Base-by-base conservation (phyloP, 1,140 invertebrate genomes). In the Macrobrachium nipponense region DNA sequence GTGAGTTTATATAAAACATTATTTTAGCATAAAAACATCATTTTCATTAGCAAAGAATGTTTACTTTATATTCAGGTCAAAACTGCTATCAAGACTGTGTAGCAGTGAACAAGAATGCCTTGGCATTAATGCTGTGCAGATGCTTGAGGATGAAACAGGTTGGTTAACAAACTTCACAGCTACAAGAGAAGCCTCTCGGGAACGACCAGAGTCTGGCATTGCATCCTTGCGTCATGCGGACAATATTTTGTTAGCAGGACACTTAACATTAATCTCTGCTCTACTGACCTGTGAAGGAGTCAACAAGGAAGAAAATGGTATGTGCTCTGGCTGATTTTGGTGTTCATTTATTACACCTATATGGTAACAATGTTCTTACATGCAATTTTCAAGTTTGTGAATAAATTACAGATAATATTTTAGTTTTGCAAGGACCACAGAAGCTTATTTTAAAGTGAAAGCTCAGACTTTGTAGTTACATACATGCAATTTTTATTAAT, bases 71-170 rank as follows among this genome's bases (percentile, higher is more conserved):
- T 12, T 6, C 27, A 87, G 88, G 77, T 86, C 88, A 66, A 80
- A 84, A 36, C 89, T 93, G 17, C 89, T 93, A 27, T 91, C 91
- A 78, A 90, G 90, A 27, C 87, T 93, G 58, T 89, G 90, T 87
- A 79, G 91, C 91, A 90, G 90, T 61, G 91, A 92, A 36, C 92
- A 93, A 86, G 89, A 90, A 43, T 85, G 87, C 11, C 89, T 92
- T 43, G 89, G 90, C 59, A 88, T 93, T 44, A 90, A 92, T 89
- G 89, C 91, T 0, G 81, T 88, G 10, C 89, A 90, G 23, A 93
- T 93, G 92, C 80, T 93, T 60, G 91, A 92, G 72, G 92, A 93
- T 90, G 93, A 93, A 90, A 90, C 93, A 12, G 90, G 89, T 4
- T 93, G 93, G 93, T 89, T 93, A 44, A 89, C 89, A 44, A 93